Percentiles rank a stretch among this genome's conserved stretches.
These are phyloP conservation scores for Luehdorfia chinensis DNA, from an alignment of 1,140 invertebrate species.

Conservation along the genomic window DNA sequence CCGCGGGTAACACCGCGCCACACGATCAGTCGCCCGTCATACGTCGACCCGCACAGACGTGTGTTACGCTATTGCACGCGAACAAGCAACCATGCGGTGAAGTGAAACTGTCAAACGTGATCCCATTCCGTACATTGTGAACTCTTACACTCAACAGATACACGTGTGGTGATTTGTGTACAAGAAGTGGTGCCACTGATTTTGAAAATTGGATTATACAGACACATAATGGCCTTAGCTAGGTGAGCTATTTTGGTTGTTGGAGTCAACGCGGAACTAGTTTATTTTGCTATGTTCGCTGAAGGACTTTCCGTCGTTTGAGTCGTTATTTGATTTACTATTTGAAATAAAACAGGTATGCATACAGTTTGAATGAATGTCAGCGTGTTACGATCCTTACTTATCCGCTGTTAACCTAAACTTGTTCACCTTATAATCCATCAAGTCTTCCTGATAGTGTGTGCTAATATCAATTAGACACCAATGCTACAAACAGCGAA, in stretches of 20 bases:
- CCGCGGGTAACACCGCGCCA: conserved; percentile 25
- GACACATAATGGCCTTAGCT: conserved; percentile 75
- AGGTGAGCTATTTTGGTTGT: conserved; percentile 75
- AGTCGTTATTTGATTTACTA: conserved; percentile 36
- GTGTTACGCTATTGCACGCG: conserved; percentile 40
- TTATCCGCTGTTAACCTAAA: conserved; percentile 9
- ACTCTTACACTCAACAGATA: conserved; percentile 42
- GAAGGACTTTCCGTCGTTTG: conserved; percentile 58
- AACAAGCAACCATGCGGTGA: conserved; percentile 68
- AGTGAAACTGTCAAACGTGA: conserved; percentile 75
- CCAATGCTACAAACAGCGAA: conserved; percentile 64
- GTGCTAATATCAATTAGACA: conserved; percentile 19
- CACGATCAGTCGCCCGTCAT: conserved; percentile 52
- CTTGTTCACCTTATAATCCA: conserved; percentile 11
- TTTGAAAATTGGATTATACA: conserved; percentile 74
- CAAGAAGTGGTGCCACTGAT: conserved; percentile 59
- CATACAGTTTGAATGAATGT: conserved; percentile 8
- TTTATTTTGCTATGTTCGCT: conserved; percentile 67
- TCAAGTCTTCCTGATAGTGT: conserved; percentile 16
- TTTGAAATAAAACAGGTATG: conserved; percentile 17
- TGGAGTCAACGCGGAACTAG: conserved; percentile 73
- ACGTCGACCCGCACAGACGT: conserved; percentile 48
- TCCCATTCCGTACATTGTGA: conserved; percentile 53
- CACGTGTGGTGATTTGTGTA: conserved; percentile 56
- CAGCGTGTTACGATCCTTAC: conserved; percentile 2